phyloP scores from a whole-genome alignment of 2,113 vertebrate genomes.

The Hydrolagus affinis region DNA sequence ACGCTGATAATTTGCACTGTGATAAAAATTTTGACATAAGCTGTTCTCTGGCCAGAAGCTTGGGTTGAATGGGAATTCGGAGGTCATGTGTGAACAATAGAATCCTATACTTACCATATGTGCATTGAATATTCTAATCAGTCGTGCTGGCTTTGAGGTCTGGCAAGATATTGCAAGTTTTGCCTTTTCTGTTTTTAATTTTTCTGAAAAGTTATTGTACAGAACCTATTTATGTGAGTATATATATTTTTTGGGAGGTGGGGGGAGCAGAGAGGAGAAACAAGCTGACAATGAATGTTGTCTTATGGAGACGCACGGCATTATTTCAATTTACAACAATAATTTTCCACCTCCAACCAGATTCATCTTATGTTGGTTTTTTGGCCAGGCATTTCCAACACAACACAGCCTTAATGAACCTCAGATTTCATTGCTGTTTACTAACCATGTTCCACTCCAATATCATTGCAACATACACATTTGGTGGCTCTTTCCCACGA shows the following conservation, averaged over 20 bases:
- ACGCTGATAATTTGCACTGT: neutral
- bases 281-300: neutral
- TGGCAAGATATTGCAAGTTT: constrained; percentile 1
- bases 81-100: constrained; percentile 17
- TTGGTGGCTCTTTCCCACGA: neutral
- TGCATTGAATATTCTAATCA: neutral
- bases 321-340: neutral
- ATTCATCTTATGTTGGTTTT: neutral
- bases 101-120: constrained; percentile 6
- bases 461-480: neutral
- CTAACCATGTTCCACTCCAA: neutral
- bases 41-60: neutral
- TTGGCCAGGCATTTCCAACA: neutral
- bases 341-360: neutral
- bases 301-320: neutral
- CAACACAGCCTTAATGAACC: neutral
- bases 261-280: neutral
- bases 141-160: neutral
- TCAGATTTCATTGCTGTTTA: neutral
- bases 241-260: neutral
- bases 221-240: neutral
- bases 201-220: constrained; percentile 9
- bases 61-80: constrained; percentile 9
- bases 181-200: constrained; percentile 25
- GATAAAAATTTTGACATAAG: neutral